These are phyloP conservation scores for Morinoia aosen DNA, from an alignment of 2,888 invertebrate genomes.

Conservation along the genomic window DNA sequence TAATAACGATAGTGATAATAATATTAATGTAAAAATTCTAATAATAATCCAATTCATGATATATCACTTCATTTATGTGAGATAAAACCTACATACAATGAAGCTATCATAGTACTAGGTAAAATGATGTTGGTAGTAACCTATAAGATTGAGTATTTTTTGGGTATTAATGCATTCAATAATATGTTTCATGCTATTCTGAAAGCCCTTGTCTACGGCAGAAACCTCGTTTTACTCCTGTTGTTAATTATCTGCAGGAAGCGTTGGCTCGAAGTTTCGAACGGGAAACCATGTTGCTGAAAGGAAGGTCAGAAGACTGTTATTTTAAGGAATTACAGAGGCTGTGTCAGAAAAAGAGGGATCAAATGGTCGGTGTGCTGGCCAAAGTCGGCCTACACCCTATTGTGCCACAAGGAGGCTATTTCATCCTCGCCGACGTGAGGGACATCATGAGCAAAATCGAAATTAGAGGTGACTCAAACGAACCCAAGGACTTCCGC, in stretches of 20 bases:
- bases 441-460: slow-evolving; percentile 78
- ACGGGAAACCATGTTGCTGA: slow-evolving; percentile 81
- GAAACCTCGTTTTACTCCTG: background rate
- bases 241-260: slow-evolving; percentile 76
- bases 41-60: too few species aligned
- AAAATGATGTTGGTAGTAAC: background rate
- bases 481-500: slow-evolving; percentile 82
- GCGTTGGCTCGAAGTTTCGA: slow-evolving; percentile 93
- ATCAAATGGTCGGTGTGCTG: slow-evolving; percentile 79
- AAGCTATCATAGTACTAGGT: background rate
- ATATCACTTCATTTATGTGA: too few species aligned
- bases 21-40: too few species aligned
- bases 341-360: slow-evolving; percentile 84
- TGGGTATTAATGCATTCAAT: too few species aligned
- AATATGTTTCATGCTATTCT: too few species aligned
- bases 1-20: too few species aligned
- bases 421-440: slow-evolving; percentile 97
- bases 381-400: slow-evolving; percentile 88
- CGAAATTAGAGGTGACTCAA: slow-evolving; percentile 71
- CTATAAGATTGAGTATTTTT: background rate
- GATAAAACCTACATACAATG: background rate
- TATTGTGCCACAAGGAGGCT: slow-evolving; percentile 95
- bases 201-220: background rate
- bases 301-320: slow-evolving; percentile 82
- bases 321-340: slow-evolving; percentile 84